A percentile compares a stretch with the other conserved stretches of the same genome.
These are phyloP conservation scores for Channa maculata DNA, from an alignment of 2,113 vertebrate species.

Conservation along the genomic window DNA sequence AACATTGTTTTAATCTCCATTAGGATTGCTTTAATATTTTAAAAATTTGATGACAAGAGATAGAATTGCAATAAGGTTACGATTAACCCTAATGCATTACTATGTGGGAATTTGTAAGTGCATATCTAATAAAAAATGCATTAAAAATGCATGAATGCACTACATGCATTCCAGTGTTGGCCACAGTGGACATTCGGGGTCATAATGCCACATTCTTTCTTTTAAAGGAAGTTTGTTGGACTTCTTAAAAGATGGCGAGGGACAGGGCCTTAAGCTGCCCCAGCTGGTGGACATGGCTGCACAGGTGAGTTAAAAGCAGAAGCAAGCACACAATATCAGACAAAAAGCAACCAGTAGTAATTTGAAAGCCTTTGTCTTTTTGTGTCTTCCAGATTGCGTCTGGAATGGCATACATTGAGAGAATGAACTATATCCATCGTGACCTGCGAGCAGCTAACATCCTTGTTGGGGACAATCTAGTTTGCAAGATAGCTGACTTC, in stretches of 20 bases:
- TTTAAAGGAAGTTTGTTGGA: conserved; percentile 93
- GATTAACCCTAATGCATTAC: too few relatives aligned
- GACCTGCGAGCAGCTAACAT: conserved; percentile 97
- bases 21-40: too few relatives aligned
- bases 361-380: background rate
- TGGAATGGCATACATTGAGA: conserved; percentile 97
- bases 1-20: too few relatives aligned
- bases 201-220: conserved; percentile 7
- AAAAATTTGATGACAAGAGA: too few relatives aligned
- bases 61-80: too few relatives aligned
- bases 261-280: conserved; percentile 89
- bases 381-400: conserved; percentile 85
- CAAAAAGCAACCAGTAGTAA: background rate
- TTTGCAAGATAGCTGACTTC: conserved; percentile 98
- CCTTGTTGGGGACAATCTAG: conserved; percentile 93
- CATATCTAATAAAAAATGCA: too few relatives aligned
- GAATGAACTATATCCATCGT: conserved; percentile 99
- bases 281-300: conserved; percentile 97
- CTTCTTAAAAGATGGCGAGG: conserved; percentile 91
- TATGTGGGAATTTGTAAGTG: too few relatives aligned
- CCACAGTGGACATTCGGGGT: background rate
- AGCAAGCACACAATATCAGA: background rate
- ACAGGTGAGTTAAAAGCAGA: conserved; percentile 83
- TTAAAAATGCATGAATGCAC: background rate
- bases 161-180: background rate